Percentiles rank a stretch among this genome's conserved stretches.
Evolutionary conservation across 2,113 vertebrate genomes (phyloP).

Genomic region (Cyprinodon variegatus): DNA sequence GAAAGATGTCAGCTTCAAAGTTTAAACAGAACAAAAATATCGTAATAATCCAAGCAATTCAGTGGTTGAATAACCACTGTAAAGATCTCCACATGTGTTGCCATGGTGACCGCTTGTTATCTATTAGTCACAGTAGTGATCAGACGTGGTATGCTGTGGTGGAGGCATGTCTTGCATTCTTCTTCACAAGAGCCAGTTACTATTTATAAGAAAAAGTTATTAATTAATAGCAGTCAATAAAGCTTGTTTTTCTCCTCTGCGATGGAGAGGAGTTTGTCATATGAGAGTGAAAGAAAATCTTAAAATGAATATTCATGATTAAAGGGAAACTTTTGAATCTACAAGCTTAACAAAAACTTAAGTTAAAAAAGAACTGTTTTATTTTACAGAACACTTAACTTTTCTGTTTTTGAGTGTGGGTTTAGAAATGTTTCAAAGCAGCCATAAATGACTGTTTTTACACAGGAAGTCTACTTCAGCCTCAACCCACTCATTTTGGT

Average conservation of each 20-base stretch:
- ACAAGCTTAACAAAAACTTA: background rate
- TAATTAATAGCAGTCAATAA: conserved; percentile 84
- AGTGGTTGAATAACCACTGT: background rate
- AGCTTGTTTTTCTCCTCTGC: conserved; percentile 24
- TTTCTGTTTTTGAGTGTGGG: background rate
- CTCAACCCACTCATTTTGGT: conserved; percentile 30
- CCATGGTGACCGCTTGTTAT: conserved; percentile 84
- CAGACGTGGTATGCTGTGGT: conserved; percentile 72
- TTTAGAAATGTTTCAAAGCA: background rate
- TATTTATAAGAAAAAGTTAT: conserved; percentile 76
- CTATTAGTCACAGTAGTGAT: conserved; percentile 87
- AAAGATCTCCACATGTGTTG: conserved; percentile 77
- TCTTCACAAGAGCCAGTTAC: conserved; percentile 77
- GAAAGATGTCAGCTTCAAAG: background rate
- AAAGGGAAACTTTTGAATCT: background rate
- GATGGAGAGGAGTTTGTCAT: conserved; percentile 12
- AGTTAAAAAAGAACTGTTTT: background rate
- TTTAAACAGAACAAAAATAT: background rate
- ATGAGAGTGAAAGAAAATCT: background rate
- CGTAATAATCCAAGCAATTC: background rate
- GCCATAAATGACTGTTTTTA: conserved; percentile 24
- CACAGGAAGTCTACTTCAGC: conserved; percentile 30
- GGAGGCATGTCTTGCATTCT: conserved; percentile 74
- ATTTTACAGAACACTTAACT: background rate
- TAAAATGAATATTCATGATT: background rate